phyloP scores from a whole-genome alignment of 1,140 invertebrate genomes.

The Stratiolaelaps scimitus region DNA sequence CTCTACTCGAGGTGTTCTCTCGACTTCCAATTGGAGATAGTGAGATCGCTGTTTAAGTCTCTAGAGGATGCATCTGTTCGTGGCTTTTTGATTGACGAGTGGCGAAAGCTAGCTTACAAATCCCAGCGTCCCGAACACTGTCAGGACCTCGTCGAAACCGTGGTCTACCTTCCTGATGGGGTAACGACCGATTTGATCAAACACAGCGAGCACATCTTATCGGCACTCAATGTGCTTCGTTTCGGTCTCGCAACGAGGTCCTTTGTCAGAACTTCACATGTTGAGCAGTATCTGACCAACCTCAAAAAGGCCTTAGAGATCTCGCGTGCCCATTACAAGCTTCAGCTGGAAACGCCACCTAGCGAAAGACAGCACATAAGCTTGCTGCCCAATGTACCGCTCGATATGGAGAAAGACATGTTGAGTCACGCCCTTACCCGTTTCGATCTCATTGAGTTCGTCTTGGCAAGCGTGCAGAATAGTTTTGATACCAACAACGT shows the following conservation, averaged over 20 bases:
- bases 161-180: neutral
- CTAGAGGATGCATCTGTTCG: constrained; percentile 1
- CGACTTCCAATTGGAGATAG: neutral
- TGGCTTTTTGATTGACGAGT: constrained; percentile 2
- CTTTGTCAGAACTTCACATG: neutral
- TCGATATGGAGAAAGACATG: neutral
- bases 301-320: constrained; percentile 1
- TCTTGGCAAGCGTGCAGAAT: neutral
- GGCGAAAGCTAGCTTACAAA: neutral
- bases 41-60: neutral
- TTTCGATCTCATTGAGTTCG: neutral
- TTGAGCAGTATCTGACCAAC: neutral
- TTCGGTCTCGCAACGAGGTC: neutral
- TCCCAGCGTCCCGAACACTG: neutral
- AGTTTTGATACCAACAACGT: too few species aligned
- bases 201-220: constrained; percentile 4
- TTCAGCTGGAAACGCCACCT: neutral
- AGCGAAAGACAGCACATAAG: too few species aligned
- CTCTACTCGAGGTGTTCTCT: constrained; percentile 1
- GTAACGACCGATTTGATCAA: neutral
- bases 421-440: neutral
- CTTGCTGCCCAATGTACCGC: neutral
- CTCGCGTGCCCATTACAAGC: constrained; percentile 10
- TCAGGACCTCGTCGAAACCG: neutral
- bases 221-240: neutral